Conservation (phyloP, 2,888 invertebrate species). For the Gastrophysa polygoni region DNA sequence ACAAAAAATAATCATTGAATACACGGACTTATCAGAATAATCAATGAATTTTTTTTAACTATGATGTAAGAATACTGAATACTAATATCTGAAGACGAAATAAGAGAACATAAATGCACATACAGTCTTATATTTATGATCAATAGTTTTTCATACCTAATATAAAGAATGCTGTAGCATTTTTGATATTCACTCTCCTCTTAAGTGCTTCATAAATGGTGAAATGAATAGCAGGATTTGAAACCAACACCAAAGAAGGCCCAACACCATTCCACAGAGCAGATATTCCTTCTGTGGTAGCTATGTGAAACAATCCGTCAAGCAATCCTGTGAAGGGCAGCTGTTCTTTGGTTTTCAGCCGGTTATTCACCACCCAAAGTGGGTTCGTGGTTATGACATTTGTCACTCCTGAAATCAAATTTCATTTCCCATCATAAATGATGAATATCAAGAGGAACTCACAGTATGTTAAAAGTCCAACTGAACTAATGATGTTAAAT, state of each 20-base stretch:
- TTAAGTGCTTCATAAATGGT: conserved; percentile 90
- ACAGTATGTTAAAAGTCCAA: too few relatives aligned
- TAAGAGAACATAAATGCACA: too few relatives aligned
- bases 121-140: not conserved
- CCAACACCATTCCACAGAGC: conserved; percentile 84
- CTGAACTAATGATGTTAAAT: too few relatives aligned
- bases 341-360: conserved; percentile 70
- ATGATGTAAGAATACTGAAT: too few relatives aligned
- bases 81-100: too few relatives aligned
- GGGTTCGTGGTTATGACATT: conserved; percentile 89
- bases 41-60: too few relatives aligned
- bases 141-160: conserved; percentile 50
- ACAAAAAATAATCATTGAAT: too few relatives aligned
- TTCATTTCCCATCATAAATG: too few relatives aligned
- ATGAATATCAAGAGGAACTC: too few relatives aligned
- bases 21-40: too few relatives aligned
- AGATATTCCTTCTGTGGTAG: conserved; percentile 72
- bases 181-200: conserved; percentile 64
- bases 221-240: conserved; percentile 91
- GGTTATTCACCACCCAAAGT: conserved; percentile 90
- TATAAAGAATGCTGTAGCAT: conserved; percentile 69
- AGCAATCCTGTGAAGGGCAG: conserved; percentile 59
- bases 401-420: conserved; percentile 72
- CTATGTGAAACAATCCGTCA: conserved; percentile 74
- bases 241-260: conserved; percentile 83